Percentiles rank a stretch among this genome's conserved stretches.
Evolutionary conservation across 2,113 vertebrate species (phyloP).

Genomic region (Lepus timidus): DNA sequence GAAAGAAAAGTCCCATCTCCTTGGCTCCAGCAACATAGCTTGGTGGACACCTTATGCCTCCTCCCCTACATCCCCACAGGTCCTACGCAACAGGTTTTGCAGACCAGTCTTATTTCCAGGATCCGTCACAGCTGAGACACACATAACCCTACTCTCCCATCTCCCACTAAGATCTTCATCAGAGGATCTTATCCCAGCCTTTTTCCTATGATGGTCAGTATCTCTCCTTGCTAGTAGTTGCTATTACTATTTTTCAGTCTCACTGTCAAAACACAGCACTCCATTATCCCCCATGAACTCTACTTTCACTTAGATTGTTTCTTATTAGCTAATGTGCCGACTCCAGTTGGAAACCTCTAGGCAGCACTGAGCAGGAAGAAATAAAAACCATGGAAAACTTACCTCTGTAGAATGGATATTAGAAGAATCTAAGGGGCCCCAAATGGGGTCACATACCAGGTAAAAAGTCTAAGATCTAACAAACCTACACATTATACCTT

Average conservation of each 20-base stretch:
- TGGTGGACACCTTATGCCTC: not conserved
- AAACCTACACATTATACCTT: not conserved
- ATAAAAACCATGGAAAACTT: constrained; percentile 25
- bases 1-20: not conserved
- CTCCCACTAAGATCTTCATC: no score
- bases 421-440: not conserved
- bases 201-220: not conserved
- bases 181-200: no score
- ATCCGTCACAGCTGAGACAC: not conserved
- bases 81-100: accelerated
- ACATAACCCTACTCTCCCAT: not conserved
- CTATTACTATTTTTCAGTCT: not conserved
- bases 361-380: constrained; percentile 19
- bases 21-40: no score
- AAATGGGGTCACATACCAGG: not conserved
- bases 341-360: constrained; percentile 21
- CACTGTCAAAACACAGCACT: not conserved
- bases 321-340: not conserved
- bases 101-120: not conserved
- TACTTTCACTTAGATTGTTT: not conserved
- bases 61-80: no score
- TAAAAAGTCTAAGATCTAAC: constrained; percentile 17
- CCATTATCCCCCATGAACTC: no score
- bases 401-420: not conserved
- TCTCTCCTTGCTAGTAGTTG: no score